phyloP scores from a whole-genome alignment of 2,888 invertebrate species.

The Polyploca ridens region DNA sequence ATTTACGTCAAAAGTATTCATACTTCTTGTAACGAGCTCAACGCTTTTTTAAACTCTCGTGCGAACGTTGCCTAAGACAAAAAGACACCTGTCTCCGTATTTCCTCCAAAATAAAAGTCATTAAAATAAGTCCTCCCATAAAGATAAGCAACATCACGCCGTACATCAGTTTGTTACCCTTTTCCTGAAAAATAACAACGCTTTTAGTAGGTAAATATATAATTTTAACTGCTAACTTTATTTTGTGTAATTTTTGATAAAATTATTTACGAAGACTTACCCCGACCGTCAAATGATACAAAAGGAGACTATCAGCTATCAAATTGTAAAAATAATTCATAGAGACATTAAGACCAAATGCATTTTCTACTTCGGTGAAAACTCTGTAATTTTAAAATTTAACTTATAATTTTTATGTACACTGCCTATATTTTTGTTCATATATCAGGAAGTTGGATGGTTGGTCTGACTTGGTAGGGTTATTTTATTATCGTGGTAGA shows the following conservation, averaged over 20 bases:
- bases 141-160: conserved; percentile 40
- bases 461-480: too few relatives aligned
- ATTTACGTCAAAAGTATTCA: too few relatives aligned
- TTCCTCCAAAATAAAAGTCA: conserved; percentile 48
- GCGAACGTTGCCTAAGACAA: neutral
- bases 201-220: neutral
- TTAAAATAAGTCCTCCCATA: conserved; percentile 39
- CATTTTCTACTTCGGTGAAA: conserved; percentile 44
- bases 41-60: too few relatives aligned
- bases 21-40: too few relatives aligned
- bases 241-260: neutral
- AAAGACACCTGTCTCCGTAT: conserved; percentile 36
- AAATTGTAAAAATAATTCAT: conserved; percentile 52
- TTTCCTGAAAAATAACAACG: conserved; percentile 32
- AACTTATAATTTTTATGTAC: too few relatives aligned
- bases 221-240: too few relatives aligned
- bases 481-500: too few relatives aligned
- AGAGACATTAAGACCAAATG: conserved; percentile 49
- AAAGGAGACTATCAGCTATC: conserved; percentile 47
- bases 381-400: conserved; percentile 33
- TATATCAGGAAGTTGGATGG: too few relatives aligned
- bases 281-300: conserved; percentile 51
- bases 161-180: conserved; percentile 33
- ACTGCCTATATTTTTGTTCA: too few relatives aligned
- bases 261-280: conserved; percentile 29